phyloP scores from a whole-genome alignment of 2,797 vertebrate species.

The Valencia hispanica region DNA sequence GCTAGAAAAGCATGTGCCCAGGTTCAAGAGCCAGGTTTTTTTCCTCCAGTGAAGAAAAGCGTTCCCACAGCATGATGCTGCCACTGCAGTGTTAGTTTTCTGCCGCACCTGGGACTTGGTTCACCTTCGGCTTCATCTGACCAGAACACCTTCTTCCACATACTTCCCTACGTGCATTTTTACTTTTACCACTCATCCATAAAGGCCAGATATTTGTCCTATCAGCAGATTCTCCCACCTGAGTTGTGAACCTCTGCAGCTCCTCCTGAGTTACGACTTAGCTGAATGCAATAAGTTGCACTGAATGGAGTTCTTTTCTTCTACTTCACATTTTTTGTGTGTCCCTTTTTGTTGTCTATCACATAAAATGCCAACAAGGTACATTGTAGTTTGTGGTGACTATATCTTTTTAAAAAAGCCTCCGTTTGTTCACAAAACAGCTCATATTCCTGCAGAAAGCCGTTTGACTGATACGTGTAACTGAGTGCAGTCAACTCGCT shows the following conservation, averaged over 20 bases:
- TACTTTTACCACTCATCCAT: neutral
- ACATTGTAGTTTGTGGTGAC: neutral
- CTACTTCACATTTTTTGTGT: neutral
- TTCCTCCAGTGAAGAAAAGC: too few relatives aligned
- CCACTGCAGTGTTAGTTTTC: neutral
- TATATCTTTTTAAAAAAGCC: too few relatives aligned
- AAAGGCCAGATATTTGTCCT: neutral
- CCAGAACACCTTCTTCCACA: neutral
- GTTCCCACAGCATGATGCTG: neutral
- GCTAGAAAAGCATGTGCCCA: too few relatives aligned
- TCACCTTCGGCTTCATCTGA: neutral
- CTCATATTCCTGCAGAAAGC: slow-evolving; percentile 13
- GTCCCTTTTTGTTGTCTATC: neutral
- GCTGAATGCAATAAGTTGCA: neutral
- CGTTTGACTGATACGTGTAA: neutral
- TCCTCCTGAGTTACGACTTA: neutral
- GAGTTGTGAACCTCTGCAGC: neutral
- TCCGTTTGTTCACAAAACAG: neutral
- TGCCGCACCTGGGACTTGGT: neutral
- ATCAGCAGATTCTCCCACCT: too few relatives aligned
- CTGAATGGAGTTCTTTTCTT: neutral
- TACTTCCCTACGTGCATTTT: neutral
- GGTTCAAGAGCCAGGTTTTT: too few relatives aligned
- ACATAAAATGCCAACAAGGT: neutral
- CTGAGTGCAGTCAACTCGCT: slow-evolving; percentile 26